phyloP scores from a whole-genome alignment of 2,113 vertebrate genomes.

The Xenopus laevis region DNA sequence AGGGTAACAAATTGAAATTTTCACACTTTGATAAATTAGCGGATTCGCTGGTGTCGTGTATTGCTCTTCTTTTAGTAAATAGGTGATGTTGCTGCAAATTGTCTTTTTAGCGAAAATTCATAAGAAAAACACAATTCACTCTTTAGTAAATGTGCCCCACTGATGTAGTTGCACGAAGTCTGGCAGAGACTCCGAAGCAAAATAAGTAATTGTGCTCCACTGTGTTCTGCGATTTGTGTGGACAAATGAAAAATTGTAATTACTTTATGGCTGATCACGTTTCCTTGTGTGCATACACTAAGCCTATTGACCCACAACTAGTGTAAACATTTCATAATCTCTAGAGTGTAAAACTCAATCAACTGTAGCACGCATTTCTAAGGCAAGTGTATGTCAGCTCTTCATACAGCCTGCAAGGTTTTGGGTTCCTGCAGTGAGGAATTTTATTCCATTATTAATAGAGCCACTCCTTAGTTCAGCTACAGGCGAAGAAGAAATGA shows the following conservation, averaged over 20 bases:
- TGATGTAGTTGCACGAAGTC: too few species aligned
- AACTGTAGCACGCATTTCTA: neutral
- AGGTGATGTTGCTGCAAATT: too few species aligned
- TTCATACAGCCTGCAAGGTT: neutral
- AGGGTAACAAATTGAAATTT: too few species aligned
- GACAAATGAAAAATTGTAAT: neutral
- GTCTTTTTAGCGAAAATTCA: too few species aligned
- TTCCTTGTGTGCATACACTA: neutral
- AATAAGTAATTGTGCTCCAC: too few species aligned
- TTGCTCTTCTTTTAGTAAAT: too few species aligned
- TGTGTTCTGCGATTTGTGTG: neutral
- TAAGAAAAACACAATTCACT: too few species aligned
- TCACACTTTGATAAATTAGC: too few species aligned
- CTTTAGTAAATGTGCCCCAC: too few species aligned
- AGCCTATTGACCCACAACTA: neutral
- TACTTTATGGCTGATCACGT: neutral
- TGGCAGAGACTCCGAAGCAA: too few species aligned
- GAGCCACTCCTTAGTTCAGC: conserved; percentile 69
- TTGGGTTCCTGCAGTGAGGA: conserved; percentile 25
- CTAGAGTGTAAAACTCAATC: neutral
- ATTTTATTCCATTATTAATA: conserved; percentile 30
- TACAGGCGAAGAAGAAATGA: conserved; percentile 74
- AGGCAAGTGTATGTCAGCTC: too few species aligned
- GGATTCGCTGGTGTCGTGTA: too few species aligned
- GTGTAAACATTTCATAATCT: neutral